Evolutionary conservation across 2,888 invertebrate genomes (phyloP), one percentile per base, ranked within the genome.

Genomic region (Ennomos erosarius): DNA sequence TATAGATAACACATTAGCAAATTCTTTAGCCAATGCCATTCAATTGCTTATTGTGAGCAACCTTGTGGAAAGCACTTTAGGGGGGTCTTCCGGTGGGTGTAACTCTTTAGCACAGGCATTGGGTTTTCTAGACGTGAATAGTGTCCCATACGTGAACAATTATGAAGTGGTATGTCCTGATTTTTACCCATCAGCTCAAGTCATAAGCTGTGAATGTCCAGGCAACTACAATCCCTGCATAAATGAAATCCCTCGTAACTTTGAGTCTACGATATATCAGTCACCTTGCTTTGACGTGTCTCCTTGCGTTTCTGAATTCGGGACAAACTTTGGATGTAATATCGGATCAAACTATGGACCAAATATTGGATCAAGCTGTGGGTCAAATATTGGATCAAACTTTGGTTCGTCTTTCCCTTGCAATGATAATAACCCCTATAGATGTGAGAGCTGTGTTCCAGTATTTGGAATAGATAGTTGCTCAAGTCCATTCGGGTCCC

Each of bases 11-110:
- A 79, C 82, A 0, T 64, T 89, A 2, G 79, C 84, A 1, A 87
- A 81, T 48, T 68, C 85, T 0, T 65, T 89, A 26, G 88, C 85
- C 0, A 87, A 87, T 35, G 81, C 87, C 0, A 60, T 89, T 1
- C 88, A 88, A 56, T 62, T 88, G 0, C 64, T 88, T 0, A 81
- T 89, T 0, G 81, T 84, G 0, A 85, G 83, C n/a, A 82, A 87
- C 9, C 62, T 87, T 0, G 71, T 87, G 1, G 81, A 82, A 51
- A 72, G 71, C 16, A 72, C 76, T 0, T 39, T 62, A 10, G 40
- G 39, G n/a, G 40, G 39, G n/a, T 42, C 26, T 36, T 42, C 26
- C 11, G 38, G 37, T n/a, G 26, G 38, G 10, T 12, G 35, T 26
- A 10, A 9, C 11, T 40, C 36, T 45, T 16, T 42, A 34, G 45